Conservation (phyloP, 2,797 vertebrate genomes). For the Euthynnus affinis region DNA sequence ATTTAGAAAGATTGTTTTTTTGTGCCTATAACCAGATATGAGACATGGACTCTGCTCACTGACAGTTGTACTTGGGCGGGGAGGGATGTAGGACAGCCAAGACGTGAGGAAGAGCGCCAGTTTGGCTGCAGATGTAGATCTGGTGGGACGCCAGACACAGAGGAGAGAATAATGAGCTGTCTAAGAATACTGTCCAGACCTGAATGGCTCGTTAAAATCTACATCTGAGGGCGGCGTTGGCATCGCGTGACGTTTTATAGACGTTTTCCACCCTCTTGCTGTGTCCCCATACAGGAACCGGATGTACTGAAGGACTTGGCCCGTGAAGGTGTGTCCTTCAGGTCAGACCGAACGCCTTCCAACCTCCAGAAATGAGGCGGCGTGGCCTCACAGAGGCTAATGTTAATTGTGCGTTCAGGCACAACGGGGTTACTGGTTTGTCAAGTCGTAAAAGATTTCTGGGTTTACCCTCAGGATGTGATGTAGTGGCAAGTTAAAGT, state of each 20-base stretch:
- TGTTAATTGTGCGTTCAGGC: neutral
- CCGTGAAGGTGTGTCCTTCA: neutral
- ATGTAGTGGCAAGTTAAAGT: no score
- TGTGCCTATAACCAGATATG: conserved; percentile 5
- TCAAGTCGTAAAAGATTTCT: neutral
- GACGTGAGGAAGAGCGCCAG: neutral
- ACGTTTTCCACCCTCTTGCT: neutral
- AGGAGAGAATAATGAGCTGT: conserved; percentile 38
- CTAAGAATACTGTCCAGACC: conserved; percentile 43
- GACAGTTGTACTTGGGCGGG: conserved; percentile 19
- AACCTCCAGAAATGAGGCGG: neutral
- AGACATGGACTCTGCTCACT: conserved; percentile 11
- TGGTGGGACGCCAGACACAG: conserved; percentile 9
- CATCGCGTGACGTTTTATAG: conserved; percentile 2
- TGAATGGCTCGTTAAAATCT: conserved; percentile 14
- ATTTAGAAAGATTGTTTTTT: neutral
- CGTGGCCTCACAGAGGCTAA: neutral
- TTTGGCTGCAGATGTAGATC: conserved; percentile 37
- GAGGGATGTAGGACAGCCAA: neutral
- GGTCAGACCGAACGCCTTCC: neutral
- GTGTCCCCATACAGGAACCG: neutral
- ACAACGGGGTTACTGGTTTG: no score
- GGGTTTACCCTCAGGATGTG: neutral
- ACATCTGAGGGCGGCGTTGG: neutral
- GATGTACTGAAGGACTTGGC: neutral